Base-by-base conservation (phyloP, 2,888 invertebrate genomes). In the Caenorhabditis imperialis region DNA sequence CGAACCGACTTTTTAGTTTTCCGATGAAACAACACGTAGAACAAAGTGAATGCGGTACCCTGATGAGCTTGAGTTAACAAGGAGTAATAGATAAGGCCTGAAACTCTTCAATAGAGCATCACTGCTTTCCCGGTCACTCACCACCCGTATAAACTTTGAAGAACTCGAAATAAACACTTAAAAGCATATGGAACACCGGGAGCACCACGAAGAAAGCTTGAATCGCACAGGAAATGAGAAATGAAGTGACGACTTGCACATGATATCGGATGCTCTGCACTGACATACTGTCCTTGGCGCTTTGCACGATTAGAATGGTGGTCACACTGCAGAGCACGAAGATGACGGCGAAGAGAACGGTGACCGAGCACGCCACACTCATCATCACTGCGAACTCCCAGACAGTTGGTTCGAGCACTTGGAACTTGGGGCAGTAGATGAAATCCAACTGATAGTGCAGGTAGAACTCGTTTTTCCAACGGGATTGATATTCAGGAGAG, bases 181-280 rank as follows among this genome's bases (percentile, higher is more conserved):
- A n/a, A 1, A 63, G 33, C 20, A 63, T 40, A 27, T 63, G 63
- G 14, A 63, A 1, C 7, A 63, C 55, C 30, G 63, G 63, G 3
- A 63, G 63, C 7, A 63, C 63, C n/a, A 63, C 63, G 30, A 63
- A 63, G 40, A 63, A 63, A 0, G 63, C 63, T 38, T 63, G 63
- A 27, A 63, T 63, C 16, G 47, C 63, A 14, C 63, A 63, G 3
- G 63, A 63, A 27, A 63, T 48, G 22, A 63, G 55, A 20, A 63
- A 63, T 3, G 63, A 40, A 2, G 35, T 54, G 40, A 63, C 63
- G 30, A 63, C 63, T 27, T 48, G 63, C 55, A 63, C 48, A 33
- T 63, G 63, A 48, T 63, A 63, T 20, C 55, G 47, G 35, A 48
- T 27, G 2, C 47, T 63, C 33, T 63, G 63, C 23, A 55, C 54